Evolutionary conservation across 2,888 invertebrate species (phyloP).

Genomic region (Rhimphoctona megacephalus): DNA sequence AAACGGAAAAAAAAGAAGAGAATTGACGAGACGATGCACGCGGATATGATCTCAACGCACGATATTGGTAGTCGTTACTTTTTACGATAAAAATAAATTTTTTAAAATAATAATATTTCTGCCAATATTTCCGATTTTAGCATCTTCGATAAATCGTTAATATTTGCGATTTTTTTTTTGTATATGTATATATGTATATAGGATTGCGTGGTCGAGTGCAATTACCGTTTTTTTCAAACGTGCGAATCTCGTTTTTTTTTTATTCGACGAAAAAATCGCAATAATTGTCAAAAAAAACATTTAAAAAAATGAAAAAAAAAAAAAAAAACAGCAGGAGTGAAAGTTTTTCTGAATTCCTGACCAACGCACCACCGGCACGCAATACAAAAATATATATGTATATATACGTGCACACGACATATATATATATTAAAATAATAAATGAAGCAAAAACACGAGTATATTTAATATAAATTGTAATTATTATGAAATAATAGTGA

Average conservation of each 20-base stretch:
- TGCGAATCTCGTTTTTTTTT: background rate
- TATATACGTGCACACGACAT: conserved; percentile 36
- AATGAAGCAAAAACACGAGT: conserved; percentile 42
- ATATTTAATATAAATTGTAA: conserved; percentile 73
- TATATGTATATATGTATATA: conserved; percentile 27
- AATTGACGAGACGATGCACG: conserved; percentile 65
- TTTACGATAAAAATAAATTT: background rate
- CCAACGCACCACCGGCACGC: conserved; percentile 1
- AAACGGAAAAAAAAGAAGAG: background rate
- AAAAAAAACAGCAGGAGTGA: background rate
- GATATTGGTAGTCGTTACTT: conserved; percentile 74
- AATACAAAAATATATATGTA: conserved; percentile 17
- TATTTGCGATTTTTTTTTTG: conserved; percentile 58
- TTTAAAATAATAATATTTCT: conserved; percentile 60
- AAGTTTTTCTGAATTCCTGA: background rate
- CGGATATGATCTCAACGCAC: conserved; percentile 81
- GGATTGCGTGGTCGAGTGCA: conserved; percentile 52
- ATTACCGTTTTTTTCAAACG: background rate
- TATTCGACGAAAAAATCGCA: background rate
- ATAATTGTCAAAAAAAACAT: background rate
- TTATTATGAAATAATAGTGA: conserved; percentile 60
- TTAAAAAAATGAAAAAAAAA: background rate
- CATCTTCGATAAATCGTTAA: conserved; percentile 60
- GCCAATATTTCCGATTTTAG: conserved; percentile 77
- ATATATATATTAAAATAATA: conserved; percentile 62